Conservation (phyloP, 1,140 invertebrate genomes). For the Maconellicoccus hirsutus region DNA sequence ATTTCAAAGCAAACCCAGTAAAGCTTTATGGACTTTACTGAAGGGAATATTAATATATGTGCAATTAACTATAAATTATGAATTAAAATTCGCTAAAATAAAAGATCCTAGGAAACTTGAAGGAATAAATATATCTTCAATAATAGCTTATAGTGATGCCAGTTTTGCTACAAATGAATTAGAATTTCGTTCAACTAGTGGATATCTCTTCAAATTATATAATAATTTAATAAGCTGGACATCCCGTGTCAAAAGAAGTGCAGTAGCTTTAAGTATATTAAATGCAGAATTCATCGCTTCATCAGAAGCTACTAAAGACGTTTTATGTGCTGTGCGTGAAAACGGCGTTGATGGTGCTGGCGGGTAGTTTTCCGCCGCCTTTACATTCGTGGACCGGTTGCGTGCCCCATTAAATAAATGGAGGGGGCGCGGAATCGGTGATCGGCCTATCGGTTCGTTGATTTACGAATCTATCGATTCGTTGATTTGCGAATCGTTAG, state of each 20-base stretch:
- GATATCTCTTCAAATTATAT: background rate
- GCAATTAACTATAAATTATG: slow-evolving; percentile 28
- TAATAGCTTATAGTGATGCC: background rate
- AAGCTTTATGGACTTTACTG: slow-evolving; percentile 30
- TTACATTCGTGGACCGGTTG: too few relatives aligned
- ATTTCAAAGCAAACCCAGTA: slow-evolving; percentile 30
- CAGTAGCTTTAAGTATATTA: background rate
- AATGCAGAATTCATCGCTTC: background rate
- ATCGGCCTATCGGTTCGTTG: too few relatives aligned
- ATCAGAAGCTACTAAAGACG: background rate
- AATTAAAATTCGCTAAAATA: slow-evolving; percentile 29
- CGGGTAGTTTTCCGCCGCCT: too few relatives aligned
- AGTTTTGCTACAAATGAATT: background rate
- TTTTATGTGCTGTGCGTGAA: too few relatives aligned
- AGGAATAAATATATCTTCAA: background rate
- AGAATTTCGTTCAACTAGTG: background rate
- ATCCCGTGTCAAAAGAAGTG: background rate
- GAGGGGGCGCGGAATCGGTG: too few relatives aligned
- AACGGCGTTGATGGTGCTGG: too few relatives aligned
- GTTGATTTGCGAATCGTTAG: too few relatives aligned
- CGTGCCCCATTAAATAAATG: too few relatives aligned
- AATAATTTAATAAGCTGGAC: background rate
- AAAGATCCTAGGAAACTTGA: background rate
- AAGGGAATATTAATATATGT: slow-evolving; percentile 32
- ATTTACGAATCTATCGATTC: too few relatives aligned